phyloP scores from a whole-genome alignment of 2,113 vertebrate genomes.

The Anthoscopus minutus region DNA sequence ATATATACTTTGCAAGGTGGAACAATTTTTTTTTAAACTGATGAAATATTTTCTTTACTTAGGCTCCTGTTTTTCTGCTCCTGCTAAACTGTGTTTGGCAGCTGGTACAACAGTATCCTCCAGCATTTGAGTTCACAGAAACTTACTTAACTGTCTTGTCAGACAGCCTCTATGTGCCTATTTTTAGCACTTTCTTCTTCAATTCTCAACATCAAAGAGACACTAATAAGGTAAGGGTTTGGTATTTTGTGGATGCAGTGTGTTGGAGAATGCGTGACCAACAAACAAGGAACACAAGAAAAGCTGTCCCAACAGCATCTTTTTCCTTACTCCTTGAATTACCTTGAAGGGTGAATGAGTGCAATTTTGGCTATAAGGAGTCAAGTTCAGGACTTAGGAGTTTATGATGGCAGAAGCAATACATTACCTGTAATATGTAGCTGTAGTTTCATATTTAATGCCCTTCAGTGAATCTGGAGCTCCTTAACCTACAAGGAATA shows the following conservation, averaged over 20 bases:
- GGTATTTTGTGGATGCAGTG: not conserved
- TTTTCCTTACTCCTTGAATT: not conserved
- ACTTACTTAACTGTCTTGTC: constrained; percentile 88
- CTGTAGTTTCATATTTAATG: not conserved
- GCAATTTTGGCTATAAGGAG: not conserved
- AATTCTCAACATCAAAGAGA: constrained; percentile 80
- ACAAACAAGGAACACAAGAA: not conserved
- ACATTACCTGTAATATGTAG: not conserved
- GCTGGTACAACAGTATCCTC: constrained; percentile 78
- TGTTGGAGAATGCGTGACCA: not conserved
- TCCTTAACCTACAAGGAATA: not conserved
- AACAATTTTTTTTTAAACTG: not conserved
- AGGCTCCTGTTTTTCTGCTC: constrained; percentile 85
- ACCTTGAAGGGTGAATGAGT: not conserved
- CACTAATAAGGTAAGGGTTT: constrained; percentile 68
- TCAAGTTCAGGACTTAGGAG: not conserved
- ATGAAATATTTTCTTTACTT: not conserved
- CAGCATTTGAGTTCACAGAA: constrained; percentile 86
- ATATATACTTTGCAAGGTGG: not conserved
- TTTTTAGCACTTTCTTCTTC: constrained; percentile 90
- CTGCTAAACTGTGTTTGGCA: constrained; percentile 88
- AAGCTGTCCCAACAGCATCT: not conserved
- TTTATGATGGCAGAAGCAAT: not conserved
- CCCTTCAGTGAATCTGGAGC: not conserved
- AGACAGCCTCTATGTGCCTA: constrained; percentile 82